Percentiles rank a stretch among this genome's conserved stretches.
Conservation (phyloP, 2,113 vertebrate species). For the Plotosus lineatus region DNA sequence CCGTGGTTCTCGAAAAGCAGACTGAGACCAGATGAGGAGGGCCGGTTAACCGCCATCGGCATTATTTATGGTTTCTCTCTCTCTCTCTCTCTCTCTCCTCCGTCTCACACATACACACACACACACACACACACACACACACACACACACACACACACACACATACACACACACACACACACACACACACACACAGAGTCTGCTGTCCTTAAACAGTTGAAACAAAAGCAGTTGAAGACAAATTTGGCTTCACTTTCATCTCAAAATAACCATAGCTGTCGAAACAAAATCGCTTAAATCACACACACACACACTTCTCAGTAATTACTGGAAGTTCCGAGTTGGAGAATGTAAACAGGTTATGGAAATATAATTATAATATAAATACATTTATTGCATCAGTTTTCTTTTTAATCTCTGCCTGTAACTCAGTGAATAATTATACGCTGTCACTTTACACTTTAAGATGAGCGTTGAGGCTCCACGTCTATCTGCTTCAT, state of each 20-base stretch:
- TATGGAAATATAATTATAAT: constrained; percentile 32
- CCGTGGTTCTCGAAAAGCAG: constrained; percentile 58
- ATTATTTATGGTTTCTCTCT: constrained; percentile 58
- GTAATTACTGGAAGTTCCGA: constrained; percentile 26
- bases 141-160: not conserved
- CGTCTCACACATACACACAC: constrained; percentile 5
- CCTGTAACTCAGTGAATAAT: not conserved
- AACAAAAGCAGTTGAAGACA: constrained; percentile 38
- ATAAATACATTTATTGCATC: not conserved
- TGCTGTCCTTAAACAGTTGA: constrained; percentile 4
- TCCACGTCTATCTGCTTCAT: not conserved
- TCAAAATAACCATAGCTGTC: constrained; percentile 26
- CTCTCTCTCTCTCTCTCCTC: not conserved
- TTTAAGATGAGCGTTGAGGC: not conserved
- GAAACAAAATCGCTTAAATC: constrained; percentile 39
- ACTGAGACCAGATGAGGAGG: constrained; percentile 76
- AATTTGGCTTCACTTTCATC: constrained; percentile 46
- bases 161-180: constrained; percentile 10
- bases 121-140: constrained; percentile 3
- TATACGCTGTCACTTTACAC: not conserved
- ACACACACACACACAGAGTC: not conserved
- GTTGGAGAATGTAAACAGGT: constrained; percentile 5
- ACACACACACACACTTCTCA: not conserved
- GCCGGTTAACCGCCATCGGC: constrained; percentile 69
- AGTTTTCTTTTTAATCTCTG: not conserved